Evolutionary conservation across 2,113 vertebrate species (phyloP), one percentile per base, ranked within the genome.

Genomic region (Chauna torquata): DNA sequence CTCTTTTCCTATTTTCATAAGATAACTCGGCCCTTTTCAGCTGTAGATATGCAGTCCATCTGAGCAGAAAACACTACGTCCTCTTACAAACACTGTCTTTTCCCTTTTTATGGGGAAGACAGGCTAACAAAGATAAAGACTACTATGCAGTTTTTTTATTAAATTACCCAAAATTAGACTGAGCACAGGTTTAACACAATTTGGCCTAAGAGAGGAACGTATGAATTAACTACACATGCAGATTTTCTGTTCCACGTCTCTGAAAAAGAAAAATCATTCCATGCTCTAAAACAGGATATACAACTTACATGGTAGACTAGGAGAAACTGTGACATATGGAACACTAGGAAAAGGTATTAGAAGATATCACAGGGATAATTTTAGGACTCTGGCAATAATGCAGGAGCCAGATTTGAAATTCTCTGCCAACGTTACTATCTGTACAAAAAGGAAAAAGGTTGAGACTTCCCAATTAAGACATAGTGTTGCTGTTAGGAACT

Each of bases 401-500:
- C 61, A 91, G 36, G 9, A 74, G 55, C 16, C 59, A 75, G 64
- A 95, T 75, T 68, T 62, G 3, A 70, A 78, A 59, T 68, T 66
- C 68, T 75, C 61, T 85, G 84, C 70, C 89, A 97, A 34, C 57
- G 87, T 68, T 44, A 36, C n/a, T 71, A 75, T 89, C 34, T 50
- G 13, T 12, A 38, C 22, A 74, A 49, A n/a, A 90, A n/a, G 16
- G 32, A 52, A 89, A 86, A 91, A 30, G 6, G 8, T 24, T 47
- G 32, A 89, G 32, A 71, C 13, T 94, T 95, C 65, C 77, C 77
- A 94, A 82, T 64, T 89, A 82, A 78, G 90, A 92, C 47, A 27
- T 8, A 75, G 79, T 9, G 1, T 16, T 78, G 38, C 76, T 88
- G 42, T 55, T 81, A 71, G 19, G 30, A 90, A 49, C 50, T 34